These are phyloP conservation scores for Mus musculus DNA, from an alignment of 2,113 vertebrate genomes.

Conservation along the genomic window DNA sequence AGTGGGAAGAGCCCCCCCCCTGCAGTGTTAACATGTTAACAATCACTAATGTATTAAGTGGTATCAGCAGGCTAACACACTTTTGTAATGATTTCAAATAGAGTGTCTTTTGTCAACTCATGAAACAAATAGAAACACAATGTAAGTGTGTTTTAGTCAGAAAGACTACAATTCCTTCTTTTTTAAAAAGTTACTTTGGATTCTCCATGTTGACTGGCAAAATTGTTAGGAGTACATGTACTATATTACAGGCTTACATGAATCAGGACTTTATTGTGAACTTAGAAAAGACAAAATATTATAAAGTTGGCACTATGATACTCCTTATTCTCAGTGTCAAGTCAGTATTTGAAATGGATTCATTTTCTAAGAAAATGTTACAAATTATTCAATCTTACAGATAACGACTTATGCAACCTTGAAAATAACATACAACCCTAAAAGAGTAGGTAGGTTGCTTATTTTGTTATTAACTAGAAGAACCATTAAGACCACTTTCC, in stretches of 20 bases:
- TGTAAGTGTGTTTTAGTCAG: conserved; percentile 40
- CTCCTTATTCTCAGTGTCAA: conserved; percentile 39
- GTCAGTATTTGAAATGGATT: conserved; percentile 37
- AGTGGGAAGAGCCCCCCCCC: background rate
- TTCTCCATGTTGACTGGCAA: conserved; percentile 46
- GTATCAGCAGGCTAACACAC: conserved; percentile 19
- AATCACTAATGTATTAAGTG: background rate
- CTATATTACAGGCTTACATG: background rate
- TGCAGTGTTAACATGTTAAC: background rate
- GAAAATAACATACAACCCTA: conserved; percentile 37
- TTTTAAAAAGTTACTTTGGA: conserved; percentile 40
- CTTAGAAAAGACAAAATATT: conserved; percentile 23
- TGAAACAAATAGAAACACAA: conserved; percentile 46
- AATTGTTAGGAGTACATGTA: conserved; percentile 27
- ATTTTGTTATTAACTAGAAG: conserved; percentile 45
- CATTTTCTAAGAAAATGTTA: conserved; percentile 59
- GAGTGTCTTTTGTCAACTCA: conserved; percentile 36
- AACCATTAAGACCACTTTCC: background rate
- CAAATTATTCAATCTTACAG: conserved; percentile 58
- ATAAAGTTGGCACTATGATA: background rate
- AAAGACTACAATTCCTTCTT: background rate
- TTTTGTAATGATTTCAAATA: conserved; percentile 64
- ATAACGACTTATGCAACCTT: conserved; percentile 23
- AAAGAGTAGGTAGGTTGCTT: background rate
- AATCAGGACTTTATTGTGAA: conserved; percentile 48